Base-by-base conservation (phyloP, 2,888 invertebrate genomes). In the Colletes collaris region DNA sequence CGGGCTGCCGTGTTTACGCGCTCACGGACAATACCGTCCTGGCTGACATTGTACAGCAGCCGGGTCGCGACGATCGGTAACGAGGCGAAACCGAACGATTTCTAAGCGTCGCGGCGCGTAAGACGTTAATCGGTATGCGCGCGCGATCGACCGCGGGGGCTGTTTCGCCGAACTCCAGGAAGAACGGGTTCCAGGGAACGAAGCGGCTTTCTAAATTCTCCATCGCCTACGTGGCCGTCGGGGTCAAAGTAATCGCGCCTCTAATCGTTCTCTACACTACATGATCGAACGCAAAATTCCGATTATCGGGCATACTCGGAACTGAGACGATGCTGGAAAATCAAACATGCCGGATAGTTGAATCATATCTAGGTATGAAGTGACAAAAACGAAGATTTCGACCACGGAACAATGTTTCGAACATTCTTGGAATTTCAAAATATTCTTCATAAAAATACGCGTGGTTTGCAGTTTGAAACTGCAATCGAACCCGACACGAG, bases 1-100 rank as follows among this genome's bases (percentile, higher is more conserved):
- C 76, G 60, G 35, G 53, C 60, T 35, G 11, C 37, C 66, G 56
- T 67, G 80, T 82, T 77, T 84, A 80, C 79, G 59, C 83, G 60
- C 10, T 8, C 68, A 60, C 66, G 74, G 76, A 76, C 72, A 79
- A 82, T 77, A 72, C 70, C 70, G 65, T 52, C 63, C 71, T 11
- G 35, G 19, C 44, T 10, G 56, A 70, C 65, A 27, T 72, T 72
- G 71, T 69, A 69, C 69, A 16, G 40, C 50, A 58, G 70, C 52
- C 27, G 16, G 55, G 27, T 27, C 11, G 49, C 62, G 71, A 27
- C 74, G 79, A 69, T 76, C 72, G 64, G 80, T 72, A 76, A 76
- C 76, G 66, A 76, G 72, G 71, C 52, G 53, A 70, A 72, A 44
- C 65, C 50, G 65, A 37, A 72, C 81, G 76, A 80, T 81, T 80